phyloP scores from a whole-genome alignment of 2,113 vertebrate genomes.

The Jacana jacana region DNA sequence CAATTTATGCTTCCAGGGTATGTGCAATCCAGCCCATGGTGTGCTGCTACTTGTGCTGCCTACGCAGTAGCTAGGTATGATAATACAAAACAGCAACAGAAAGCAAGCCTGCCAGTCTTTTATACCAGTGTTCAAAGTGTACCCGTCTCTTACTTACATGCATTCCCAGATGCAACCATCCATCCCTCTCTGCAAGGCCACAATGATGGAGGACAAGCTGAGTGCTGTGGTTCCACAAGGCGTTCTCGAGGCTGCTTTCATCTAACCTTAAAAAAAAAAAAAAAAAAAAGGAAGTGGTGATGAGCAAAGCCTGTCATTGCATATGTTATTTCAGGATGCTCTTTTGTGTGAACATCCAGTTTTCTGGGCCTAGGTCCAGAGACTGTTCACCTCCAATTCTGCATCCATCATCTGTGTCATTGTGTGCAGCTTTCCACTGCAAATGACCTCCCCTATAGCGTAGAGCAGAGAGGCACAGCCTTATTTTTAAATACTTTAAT shows the following conservation, averaged over 20 bases:
- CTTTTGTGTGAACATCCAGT: not conserved
- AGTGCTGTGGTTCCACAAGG: not conserved
- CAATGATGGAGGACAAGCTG: not conserved
- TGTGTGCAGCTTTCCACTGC: fast-evolving
- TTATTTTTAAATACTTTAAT: not conserved
- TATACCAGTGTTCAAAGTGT: not conserved
- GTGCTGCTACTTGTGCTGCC: not conserved
- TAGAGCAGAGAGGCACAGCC: not conserved
- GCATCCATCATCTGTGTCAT: not conserved
- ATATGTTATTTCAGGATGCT: not conserved
- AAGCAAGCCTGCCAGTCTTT: not conserved
- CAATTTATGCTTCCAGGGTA: not conserved
- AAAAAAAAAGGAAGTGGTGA: not conserved
- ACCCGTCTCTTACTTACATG: not conserved
- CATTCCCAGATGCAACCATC: not conserved
- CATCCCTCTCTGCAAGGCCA: not conserved
- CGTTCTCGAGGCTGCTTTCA: fast-evolving
- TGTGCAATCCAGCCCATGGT: not conserved
- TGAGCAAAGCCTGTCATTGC: not conserved
- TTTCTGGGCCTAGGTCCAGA: not conserved
- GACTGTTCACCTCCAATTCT: not conserved
- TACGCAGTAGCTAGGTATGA: not conserved
- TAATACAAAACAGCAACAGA: not conserved
- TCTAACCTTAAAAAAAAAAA: not conserved
- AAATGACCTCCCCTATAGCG: not conserved